phyloP scores from a whole-genome alignment of 2,797 vertebrate species.

The Rhabdophis nuchalis region DNA sequence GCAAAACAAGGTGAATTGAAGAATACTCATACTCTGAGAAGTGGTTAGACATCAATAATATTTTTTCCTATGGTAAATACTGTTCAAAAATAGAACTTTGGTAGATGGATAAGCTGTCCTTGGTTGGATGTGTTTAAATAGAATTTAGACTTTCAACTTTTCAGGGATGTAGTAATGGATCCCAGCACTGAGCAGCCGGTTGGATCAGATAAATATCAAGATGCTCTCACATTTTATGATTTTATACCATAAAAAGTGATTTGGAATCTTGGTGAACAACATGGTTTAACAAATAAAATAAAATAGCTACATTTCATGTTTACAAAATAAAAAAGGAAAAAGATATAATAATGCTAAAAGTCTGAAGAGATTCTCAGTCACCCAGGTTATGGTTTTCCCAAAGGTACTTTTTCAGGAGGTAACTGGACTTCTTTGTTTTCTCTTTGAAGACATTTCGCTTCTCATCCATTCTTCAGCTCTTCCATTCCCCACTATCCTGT shows the following conservation, averaged over 20 bases:
- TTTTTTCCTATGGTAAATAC: no score
- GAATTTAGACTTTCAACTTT: neutral
- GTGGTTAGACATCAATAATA: neutral
- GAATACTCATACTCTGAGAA: neutral
- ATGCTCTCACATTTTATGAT: neutral
- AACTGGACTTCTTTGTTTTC: no score
- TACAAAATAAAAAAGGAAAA: neutral
- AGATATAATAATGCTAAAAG: neutral
- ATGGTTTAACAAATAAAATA: neutral
- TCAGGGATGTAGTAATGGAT: neutral
- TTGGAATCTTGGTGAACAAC: neutral
- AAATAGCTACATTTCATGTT: neutral
- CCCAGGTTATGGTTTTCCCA: no score
- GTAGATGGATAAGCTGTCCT: neutral
- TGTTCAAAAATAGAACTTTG: neutral
- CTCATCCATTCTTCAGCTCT: no score
- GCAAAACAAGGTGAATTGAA: neutral
- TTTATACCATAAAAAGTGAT: neutral
- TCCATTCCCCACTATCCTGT: no score
- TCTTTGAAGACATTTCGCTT: no score
- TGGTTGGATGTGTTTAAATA: neutral
- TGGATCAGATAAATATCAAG: neutral
- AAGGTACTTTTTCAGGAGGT: no score
- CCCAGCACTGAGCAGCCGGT: neutral
- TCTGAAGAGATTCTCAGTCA: no score